Evolutionary conservation across 2,113 vertebrate species (phyloP).

Genomic region (Gambusia holbrooki): DNA sequence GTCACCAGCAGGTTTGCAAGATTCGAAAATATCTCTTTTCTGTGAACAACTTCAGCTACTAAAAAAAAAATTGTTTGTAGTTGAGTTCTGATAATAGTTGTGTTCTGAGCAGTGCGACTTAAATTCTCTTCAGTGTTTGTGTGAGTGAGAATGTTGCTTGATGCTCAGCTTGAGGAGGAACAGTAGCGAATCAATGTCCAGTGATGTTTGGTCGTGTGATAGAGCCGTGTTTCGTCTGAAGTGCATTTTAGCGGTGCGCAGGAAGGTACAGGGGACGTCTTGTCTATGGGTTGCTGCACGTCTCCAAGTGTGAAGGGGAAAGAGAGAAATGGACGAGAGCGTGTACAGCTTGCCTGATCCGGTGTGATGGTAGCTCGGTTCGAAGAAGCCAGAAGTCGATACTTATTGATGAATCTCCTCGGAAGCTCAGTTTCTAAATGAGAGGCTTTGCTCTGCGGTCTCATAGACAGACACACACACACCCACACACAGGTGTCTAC

Average conservation of each 20-base stretch:
- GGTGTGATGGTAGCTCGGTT: slow-evolving; percentile 51
- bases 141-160: slow-evolving; percentile 21
- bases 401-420: slow-evolving; percentile 62
- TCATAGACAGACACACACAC: slow-evolving; percentile 13
- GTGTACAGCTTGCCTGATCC: slow-evolving; percentile 49
- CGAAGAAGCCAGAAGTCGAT: slow-evolving; percentile 58
- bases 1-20: neutral
- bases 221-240: slow-evolving; percentile 48
- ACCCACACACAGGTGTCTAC: slow-evolving; percentile 23
- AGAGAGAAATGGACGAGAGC: slow-evolving; percentile 23
- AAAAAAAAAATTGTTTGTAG: neutral
- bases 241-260: neutral
- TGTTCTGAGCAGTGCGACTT: neutral
- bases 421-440: slow-evolving; percentile 51
- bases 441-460: slow-evolving; percentile 54
- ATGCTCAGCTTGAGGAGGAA: slow-evolving; percentile 50
- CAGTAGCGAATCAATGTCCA: slow-evolving; percentile 62
- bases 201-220: slow-evolving; percentile 44
- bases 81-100: neutral
- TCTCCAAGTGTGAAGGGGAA: slow-evolving; percentile 3
- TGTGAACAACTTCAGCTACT: neutral
- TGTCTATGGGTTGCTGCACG: slow-evolving; percentile 3
- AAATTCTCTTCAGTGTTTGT: slow-evolving; percentile 2
- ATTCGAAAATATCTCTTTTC: neutral
- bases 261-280: neutral